Conservation (phyloP, 2,888 invertebrate genomes). For the Caenorhabditis imperialis region DNA sequence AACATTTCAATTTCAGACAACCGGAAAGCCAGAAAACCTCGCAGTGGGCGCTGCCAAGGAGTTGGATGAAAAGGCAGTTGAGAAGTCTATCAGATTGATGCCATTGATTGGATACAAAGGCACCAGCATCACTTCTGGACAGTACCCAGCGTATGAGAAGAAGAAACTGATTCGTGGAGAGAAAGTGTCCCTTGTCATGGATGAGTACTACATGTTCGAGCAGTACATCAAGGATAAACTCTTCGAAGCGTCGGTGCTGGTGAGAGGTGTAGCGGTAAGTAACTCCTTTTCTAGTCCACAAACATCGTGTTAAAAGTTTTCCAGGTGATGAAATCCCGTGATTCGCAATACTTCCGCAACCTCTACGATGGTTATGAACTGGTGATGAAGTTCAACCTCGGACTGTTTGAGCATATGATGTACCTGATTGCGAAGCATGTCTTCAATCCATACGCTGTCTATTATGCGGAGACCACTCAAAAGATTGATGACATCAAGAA, state of each 20-base stretch:
- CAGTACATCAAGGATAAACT: neutral
- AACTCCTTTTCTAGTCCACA: too few relatives aligned
- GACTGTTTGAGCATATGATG: slow-evolving; percentile 6
- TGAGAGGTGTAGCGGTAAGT: too few relatives aligned
- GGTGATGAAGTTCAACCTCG: slow-evolving; percentile 2
- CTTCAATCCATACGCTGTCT: slow-evolving; percentile 17
- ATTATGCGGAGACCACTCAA: neutral
- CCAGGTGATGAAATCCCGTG: too few relatives aligned
- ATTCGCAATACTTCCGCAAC: too few relatives aligned
- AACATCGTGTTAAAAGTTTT: too few relatives aligned
- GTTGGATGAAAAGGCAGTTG: too few relatives aligned
- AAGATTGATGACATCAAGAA: neutral
- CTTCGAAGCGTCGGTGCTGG: too few relatives aligned
- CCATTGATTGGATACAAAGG: too few relatives aligned
- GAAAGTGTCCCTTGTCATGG: neutral
- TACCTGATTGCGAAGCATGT: neutral
- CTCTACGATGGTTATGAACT: neutral
- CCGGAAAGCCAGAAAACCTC: too few relatives aligned
- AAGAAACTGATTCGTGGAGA: neutral
- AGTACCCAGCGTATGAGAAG: neutral
- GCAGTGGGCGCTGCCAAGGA: too few relatives aligned
- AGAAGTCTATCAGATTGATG: too few relatives aligned
- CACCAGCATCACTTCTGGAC: neutral
- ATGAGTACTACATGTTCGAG: slow-evolving; percentile 8
- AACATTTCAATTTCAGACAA: too few relatives aligned